Evolutionary conservation across 1,140 invertebrate genomes (phyloP), one percentile per base, ranked within the genome.

Genomic region (Phymorhynchus buccinoides): DNA sequence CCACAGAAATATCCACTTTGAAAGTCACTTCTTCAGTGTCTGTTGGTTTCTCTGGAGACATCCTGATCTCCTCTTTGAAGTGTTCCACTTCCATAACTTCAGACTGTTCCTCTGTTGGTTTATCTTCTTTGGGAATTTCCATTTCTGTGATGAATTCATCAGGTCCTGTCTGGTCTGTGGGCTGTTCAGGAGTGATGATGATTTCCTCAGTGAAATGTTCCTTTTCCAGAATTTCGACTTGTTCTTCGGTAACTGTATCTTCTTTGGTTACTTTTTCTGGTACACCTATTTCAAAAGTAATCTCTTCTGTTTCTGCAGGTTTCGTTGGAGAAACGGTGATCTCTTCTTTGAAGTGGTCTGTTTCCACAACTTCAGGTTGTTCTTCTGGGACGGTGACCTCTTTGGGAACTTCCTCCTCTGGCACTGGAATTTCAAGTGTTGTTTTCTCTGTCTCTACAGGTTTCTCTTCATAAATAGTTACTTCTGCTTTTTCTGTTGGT

Each of bases 21-120:
- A 71, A 39, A 27, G 56, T 48, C n/a, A 75, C 71, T 75, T 85
- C 77, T 42, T 84, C 56, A 39, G 22, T 44, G 75, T 87, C 83
- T 75, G 66, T 68, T 27, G 68, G 78, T 75, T 80, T 79, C 35
- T 86, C 82, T 35, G 30, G 22, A 3, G 82, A 62, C 52, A 81
- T 22, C 27, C 68, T 80, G 32, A 52, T 44, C 32, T 37, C 78
- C n/a, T 75, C 80, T 41, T 85, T 84, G 32, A 78, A 42, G 27
- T 73, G 78, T 75, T 66, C 39, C 18, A 35, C 35, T 41, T 75
- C 71, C 71, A 75, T 2, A 12, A 75, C 22, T 37, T 32, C 35
- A 75, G 71, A 35, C 32, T 75, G 71, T 37, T 75, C 71, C 32
- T 75, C 71, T 75, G 14, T 30, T 35, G 71, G n/a, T 41, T 32